Evolutionary conservation across 2,888 invertebrate genomes (phyloP).

Genomic region (Leucozona laternaria): DNA sequence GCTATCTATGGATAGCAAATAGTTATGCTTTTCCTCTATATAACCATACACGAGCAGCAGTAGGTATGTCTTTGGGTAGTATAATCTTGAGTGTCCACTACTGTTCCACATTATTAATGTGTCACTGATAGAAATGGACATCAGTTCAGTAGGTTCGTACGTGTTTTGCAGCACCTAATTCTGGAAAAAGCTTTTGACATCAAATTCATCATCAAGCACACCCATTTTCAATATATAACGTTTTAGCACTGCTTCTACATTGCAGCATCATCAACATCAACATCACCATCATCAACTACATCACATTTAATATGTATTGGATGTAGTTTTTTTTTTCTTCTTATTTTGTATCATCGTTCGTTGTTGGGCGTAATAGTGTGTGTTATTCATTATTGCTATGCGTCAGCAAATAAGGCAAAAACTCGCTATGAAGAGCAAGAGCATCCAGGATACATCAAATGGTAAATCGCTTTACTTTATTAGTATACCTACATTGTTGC

Average conservation of each 20-base stretch:
- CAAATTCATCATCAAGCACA: conserved; percentile 58
- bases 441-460: conserved; percentile 46
- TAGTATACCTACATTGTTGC: conserved; percentile 1
- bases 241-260: conserved; percentile 28
- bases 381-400: conserved; percentile 66
- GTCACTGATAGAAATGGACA: conserved; percentile 66
- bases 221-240: conserved; percentile 35
- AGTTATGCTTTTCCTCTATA: not conserved
- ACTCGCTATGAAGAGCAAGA: conserved; percentile 17
- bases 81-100: conserved; percentile 40
- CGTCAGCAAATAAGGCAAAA: conserved; percentile 64
- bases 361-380: conserved; percentile 37
- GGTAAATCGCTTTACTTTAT: conserved; percentile 24
- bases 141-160: not conserved
- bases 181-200: conserved; percentile 65
- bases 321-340: not conserved
- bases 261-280: conserved; percentile 44
- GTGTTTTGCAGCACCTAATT: conserved; percentile 50
- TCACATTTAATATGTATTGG: conserved; percentile 36
- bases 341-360: not conserved
- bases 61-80: conserved; percentile 27
- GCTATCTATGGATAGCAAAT: not conserved
- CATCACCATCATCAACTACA: conserved; percentile 43
- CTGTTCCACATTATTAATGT: conserved; percentile 64
- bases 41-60: not conserved